Evolutionary conservation across 2,113 vertebrate genomes (phyloP).

Genomic region (Physeter macrocephalus): DNA sequence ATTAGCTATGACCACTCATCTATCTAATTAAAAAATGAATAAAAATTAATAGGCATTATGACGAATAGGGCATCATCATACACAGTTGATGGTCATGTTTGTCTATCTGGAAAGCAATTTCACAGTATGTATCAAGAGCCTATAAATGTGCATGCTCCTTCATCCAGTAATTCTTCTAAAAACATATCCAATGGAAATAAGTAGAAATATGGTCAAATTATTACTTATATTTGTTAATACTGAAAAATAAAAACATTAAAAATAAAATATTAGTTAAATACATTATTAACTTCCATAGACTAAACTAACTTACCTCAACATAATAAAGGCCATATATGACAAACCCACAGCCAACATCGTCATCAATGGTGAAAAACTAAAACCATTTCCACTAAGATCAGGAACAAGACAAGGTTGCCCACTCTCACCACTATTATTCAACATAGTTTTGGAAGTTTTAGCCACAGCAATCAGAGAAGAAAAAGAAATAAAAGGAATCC

Average conservation of each 20-base stretch:
- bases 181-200: background rate
- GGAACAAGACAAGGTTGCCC: no score
- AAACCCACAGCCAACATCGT: no score
- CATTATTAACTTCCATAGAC: background rate
- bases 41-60: background rate
- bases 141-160: background rate
- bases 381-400: no score
- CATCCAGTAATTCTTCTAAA: background rate
- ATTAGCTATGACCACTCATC: background rate
- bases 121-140: background rate
- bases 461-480: no score
- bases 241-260: background rate
- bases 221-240: background rate
- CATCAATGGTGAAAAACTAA: no score
- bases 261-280: background rate
- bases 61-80: background rate
- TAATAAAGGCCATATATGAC: no score
- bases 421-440: no score
- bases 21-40: background rate
- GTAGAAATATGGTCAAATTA: background rate
- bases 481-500: no score
- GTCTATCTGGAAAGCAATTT: background rate
- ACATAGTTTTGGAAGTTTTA: no score
- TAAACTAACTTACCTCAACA: no score
- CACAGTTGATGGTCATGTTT: fast-evolving